Conservation (phyloP, 2,888 invertebrate species). For the Drosophila paramelanica region DNA sequence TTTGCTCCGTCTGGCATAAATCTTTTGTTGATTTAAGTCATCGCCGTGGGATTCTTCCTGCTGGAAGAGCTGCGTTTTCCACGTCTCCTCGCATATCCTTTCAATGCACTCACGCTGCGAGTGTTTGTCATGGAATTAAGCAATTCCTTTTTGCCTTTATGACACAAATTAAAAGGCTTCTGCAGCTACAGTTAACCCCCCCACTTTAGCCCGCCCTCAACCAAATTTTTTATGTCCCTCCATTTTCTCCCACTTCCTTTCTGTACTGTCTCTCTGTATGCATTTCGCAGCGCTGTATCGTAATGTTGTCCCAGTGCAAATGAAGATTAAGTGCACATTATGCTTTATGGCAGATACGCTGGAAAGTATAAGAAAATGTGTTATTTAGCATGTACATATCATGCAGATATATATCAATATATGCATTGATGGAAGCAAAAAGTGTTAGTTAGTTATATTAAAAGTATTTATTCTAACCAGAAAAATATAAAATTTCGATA, state of each 20-base stretch:
- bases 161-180: slow-evolving; percentile 73
- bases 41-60: slow-evolving; percentile 41
- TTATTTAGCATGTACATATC: slow-evolving; percentile 8
- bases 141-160: slow-evolving; percentile 71
- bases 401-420: slow-evolving; percentile 3
- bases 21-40: slow-evolving; percentile 79
- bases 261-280: not conserved
- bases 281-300: slow-evolving; percentile 9
- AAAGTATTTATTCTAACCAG: not conserved
- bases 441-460: not conserved
- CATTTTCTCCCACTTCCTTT: too few species aligned
- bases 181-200: slow-evolving; percentile 17
- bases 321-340: slow-evolving; percentile 62
- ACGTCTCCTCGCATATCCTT: slow-evolving; percentile 18
- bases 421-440: not conserved
- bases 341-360: slow-evolving; percentile 51
- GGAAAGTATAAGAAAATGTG: slow-evolving; percentile 32
- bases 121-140: slow-evolving; percentile 75
- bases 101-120: slow-evolving; percentile 30
- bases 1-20: slow-evolving; percentile 62
- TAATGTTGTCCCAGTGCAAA: slow-evolving; percentile 39
- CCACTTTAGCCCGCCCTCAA: not conserved
- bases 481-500: not conserved
- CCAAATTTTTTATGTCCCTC: slow-evolving; percentile 9
- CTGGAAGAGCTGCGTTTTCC: slow-evolving; percentile 8